Percentiles rank a stretch among this genome's conserved stretches.
Conservation (phyloP, 2,888 invertebrate species). For the Dryobotodes eremita region DNA sequence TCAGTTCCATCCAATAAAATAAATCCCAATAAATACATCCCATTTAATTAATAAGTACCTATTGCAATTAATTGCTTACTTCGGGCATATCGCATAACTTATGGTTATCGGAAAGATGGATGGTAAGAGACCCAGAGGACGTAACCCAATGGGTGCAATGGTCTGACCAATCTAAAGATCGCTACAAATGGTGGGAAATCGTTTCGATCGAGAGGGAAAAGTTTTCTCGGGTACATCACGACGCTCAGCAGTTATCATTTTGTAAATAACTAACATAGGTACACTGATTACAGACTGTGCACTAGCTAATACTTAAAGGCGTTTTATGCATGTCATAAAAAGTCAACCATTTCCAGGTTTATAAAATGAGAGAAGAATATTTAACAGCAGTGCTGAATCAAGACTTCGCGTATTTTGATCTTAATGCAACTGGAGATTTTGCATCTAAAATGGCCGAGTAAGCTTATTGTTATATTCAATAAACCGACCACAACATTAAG, state of each 20-base stretch:
- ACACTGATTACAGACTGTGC: not conserved
- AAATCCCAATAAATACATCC: not conserved
- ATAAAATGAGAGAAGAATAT: slow-evolving; percentile 91
- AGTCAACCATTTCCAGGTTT: slow-evolving; percentile 84
- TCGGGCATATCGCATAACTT: not conserved
- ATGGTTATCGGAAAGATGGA: not conserved
- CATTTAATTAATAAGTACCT: not conserved
- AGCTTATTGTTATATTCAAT: slow-evolving; percentile 70
- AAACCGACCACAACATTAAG: not conserved
- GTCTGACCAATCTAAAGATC: not conserved
- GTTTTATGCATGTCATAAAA: not conserved
- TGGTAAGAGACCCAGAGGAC: not conserved
- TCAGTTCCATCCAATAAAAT: not conserved
- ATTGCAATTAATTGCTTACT: not conserved
- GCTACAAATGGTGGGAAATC: not conserved
- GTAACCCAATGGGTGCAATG: not conserved
- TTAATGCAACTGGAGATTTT: slow-evolving; percentile 93
- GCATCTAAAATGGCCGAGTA: slow-evolving; percentile 94
- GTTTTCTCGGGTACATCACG: not conserved
- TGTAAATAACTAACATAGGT: not conserved
- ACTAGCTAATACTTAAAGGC: not conserved
- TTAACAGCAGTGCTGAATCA: slow-evolving; percentile 92
- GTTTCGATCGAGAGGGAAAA: not conserved
- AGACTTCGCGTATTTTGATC: slow-evolving; percentile 93
- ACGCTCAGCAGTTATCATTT: not conserved